A percentile compares a stretch with the other conserved stretches of the same genome.
Conservation (phyloP, 2,888 invertebrate genomes). For the Tachina fera region DNA sequence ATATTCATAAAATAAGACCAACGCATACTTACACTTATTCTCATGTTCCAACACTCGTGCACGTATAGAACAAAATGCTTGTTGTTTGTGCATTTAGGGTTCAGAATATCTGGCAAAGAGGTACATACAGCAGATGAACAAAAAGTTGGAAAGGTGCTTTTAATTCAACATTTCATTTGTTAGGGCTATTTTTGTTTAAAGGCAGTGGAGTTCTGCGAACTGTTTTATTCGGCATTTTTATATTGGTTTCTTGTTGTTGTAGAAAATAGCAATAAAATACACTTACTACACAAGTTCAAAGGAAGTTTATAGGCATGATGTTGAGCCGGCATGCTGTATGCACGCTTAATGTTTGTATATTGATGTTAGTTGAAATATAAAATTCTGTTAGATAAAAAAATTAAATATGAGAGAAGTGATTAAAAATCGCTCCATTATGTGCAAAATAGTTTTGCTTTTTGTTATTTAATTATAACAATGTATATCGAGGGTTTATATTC, state of each 20-base stretch:
- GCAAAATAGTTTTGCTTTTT: too few relatives aligned
- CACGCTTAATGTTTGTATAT: slow-evolving; percentile 42
- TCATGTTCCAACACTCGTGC: not conserved
- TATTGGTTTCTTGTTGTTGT: slow-evolving; percentile 25
- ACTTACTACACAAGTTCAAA: slow-evolving; percentile 47
- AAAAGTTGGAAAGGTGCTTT: slow-evolving; percentile 61
- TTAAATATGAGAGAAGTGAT: not conserved
- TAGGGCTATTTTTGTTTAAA: slow-evolving; percentile 3
- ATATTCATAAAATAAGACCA: slow-evolving; percentile 59
- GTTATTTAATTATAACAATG: too few relatives aligned
- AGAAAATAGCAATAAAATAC: slow-evolving; percentile 55
- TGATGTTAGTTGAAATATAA: slow-evolving; percentile 19
- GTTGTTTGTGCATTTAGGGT: slow-evolving; percentile 27
- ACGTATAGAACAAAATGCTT: not conserved
- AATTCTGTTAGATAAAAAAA: slow-evolving; percentile 9
- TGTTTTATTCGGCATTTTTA: slow-evolving; percentile 18
- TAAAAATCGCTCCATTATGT: not conserved
- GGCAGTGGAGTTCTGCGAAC: slow-evolving; percentile 33
- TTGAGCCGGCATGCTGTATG: slow-evolving; percentile 56
- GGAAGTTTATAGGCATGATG: slow-evolving; percentile 65
- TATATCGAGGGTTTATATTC: too few relatives aligned
- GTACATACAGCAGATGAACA: slow-evolving; percentile 19
- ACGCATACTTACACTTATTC: not conserved
- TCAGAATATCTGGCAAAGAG: slow-evolving; percentile 2
- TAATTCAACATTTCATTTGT: slow-evolving; percentile 51